phyloP scores from a whole-genome alignment of 2,113 vertebrate species.

The Peromyscus californicus region DNA sequence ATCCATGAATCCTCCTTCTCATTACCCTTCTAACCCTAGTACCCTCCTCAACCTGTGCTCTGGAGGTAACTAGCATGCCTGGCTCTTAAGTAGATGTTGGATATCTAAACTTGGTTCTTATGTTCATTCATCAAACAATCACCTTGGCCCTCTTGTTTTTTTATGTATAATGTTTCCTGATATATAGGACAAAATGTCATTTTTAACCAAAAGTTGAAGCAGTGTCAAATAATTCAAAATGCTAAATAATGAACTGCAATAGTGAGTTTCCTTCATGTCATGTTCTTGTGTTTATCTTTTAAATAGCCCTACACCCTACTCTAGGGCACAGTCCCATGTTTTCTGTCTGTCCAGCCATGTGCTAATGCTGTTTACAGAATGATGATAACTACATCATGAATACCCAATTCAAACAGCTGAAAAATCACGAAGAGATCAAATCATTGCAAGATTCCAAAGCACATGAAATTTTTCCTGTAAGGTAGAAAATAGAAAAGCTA shows the following conservation, averaged over 20 bases:
- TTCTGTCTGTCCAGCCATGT: background rate
- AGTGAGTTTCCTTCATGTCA: background rate
- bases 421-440: slow-evolving; percentile 32
- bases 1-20: background rate
- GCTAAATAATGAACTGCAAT: background rate
- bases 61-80: background rate
- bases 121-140: background rate
- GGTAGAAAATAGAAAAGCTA: background rate
- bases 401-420: slow-evolving; percentile 27
- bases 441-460: background rate
- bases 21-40: no score
- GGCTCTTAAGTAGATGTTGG: background rate
- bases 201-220: background rate
- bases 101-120: background rate
- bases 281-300: background rate
- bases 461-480: background rate
- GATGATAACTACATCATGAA: background rate
- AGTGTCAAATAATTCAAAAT: background rate
- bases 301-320: background rate
- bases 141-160: no score
- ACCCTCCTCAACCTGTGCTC: background rate
- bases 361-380: background rate
- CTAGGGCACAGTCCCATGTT: background rate
- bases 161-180: background rate
- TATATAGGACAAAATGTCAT: background rate